These are phyloP conservation scores for Meloidogyne exigua DNA, from an alignment of 1,140 invertebrate species.

Conservation along the genomic window DNA sequence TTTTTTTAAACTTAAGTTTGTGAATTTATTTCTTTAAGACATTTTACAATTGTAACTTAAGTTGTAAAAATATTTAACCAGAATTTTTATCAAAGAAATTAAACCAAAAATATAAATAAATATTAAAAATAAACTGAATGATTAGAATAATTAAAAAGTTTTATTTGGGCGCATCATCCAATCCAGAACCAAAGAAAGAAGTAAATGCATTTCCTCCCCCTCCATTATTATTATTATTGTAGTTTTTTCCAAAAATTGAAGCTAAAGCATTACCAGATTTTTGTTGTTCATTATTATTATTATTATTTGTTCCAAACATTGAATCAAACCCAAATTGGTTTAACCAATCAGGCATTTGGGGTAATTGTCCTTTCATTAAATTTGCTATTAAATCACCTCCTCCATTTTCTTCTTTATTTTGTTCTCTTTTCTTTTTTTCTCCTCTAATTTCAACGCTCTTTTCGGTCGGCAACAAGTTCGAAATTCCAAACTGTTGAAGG, in stretches of 20 bases:
- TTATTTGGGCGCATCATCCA: constrained; percentile 8
- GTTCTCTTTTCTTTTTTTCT: background rate
- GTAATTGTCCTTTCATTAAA: constrained; percentile 23
- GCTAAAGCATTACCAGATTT: constrained; percentile 22
- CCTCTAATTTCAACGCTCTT: background rate
- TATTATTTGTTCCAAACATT: constrained; percentile 15
- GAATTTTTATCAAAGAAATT: too few species aligned
- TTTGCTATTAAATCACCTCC: constrained; percentile 5
- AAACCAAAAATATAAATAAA: too few species aligned
- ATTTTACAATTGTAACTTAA: too few species aligned
- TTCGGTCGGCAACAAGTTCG: constrained; percentile 1
- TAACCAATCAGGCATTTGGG: constrained; percentile 25
- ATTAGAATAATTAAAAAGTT: too few species aligned
- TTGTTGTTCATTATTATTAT: background rate
- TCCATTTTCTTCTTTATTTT: constrained; percentile 6
- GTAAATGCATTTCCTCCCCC: background rate
- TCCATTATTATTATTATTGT: background rate
- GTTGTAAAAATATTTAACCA: too few species aligned
- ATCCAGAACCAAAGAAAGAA: constrained; percentile 20
- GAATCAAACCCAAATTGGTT: constrained; percentile 14
- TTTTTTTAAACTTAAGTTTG: too few species aligned
- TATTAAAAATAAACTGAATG: too few species aligned
- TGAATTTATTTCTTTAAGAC: too few species aligned
- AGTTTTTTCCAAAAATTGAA: constrained; percentile 8
- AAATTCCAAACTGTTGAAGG: constrained; percentile 22